Conservation (phyloP, 2,797 vertebrate species). For the Peromyscus melanophrys region DNA sequence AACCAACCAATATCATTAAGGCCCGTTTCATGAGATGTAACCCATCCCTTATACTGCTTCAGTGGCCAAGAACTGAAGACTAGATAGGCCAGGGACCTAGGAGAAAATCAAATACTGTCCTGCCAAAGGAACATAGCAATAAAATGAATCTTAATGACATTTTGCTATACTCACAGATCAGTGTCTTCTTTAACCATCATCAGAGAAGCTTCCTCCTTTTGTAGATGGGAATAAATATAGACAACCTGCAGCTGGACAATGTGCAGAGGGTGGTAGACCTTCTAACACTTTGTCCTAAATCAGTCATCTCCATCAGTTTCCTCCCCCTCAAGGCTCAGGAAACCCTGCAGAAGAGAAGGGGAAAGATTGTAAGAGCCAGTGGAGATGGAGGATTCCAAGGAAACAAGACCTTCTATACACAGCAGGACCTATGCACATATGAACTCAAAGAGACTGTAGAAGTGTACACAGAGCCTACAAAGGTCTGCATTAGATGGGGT, state of each 20-base stretch:
- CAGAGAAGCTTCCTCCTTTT: background rate
- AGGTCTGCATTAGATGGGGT: background rate
- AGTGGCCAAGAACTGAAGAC: background rate
- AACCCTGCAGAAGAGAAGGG: background rate
- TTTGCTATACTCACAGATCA: background rate
- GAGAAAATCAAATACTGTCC: background rate
- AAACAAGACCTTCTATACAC: background rate
- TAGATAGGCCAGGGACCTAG: background rate
- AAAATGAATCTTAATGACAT: background rate
- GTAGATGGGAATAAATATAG: background rate
- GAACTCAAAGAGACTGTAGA: background rate
- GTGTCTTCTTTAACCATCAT: background rate
- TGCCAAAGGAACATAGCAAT: background rate
- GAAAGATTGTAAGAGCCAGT: background rate
- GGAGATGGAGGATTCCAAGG: background rate
- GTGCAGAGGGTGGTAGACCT: background rate
- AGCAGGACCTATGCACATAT: background rate
- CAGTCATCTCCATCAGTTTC: background rate
- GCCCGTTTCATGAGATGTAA: background rate
- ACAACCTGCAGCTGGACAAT: background rate
- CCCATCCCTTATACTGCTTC: no score
- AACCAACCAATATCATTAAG: background rate
- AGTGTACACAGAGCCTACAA: background rate
- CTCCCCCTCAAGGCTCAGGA: background rate
- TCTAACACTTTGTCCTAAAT: background rate